Evolutionary conservation across 2,888 invertebrate species (phyloP).

Genomic region (Tenthredo amoena): DNA sequence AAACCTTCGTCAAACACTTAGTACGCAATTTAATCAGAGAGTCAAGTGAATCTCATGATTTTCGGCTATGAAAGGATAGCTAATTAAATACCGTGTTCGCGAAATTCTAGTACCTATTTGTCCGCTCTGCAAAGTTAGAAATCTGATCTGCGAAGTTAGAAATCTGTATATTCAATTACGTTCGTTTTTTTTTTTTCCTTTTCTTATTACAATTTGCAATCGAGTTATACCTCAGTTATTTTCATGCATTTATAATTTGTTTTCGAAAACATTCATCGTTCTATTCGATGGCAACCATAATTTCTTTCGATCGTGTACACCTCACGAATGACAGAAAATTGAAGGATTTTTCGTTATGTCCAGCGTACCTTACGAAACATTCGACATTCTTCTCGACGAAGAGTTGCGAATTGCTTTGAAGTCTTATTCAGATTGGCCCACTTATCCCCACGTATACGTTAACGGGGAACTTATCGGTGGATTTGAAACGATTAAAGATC

Average conservation of each 20-base stretch:
- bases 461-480: constrained; percentile 92
- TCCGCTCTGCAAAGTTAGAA: background rate
- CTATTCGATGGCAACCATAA: background rate
- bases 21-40: background rate
- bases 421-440: constrained; percentile 92
- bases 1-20: background rate
- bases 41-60: background rate
- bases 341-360: constrained; percentile 68
- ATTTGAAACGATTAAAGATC: constrained; percentile 91
- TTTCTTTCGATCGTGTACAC: background rate
- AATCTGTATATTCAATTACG: background rate
- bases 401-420: constrained; percentile 93
- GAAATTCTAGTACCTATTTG: background rate
- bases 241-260: background rate
- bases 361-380: constrained; percentile 88
- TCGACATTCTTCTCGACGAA: constrained; percentile 92
- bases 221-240: background rate
- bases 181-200: background rate
- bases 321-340: background rate
- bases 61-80: background rate
- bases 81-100: background rate
- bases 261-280: background rate
- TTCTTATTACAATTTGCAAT: no score
- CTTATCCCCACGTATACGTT: constrained; percentile 93
- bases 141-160: background rate